These are phyloP conservation scores for Labroides dimidiatus DNA, from an alignment of 2,797 vertebrate genomes.

Conservation along the genomic window DNA sequence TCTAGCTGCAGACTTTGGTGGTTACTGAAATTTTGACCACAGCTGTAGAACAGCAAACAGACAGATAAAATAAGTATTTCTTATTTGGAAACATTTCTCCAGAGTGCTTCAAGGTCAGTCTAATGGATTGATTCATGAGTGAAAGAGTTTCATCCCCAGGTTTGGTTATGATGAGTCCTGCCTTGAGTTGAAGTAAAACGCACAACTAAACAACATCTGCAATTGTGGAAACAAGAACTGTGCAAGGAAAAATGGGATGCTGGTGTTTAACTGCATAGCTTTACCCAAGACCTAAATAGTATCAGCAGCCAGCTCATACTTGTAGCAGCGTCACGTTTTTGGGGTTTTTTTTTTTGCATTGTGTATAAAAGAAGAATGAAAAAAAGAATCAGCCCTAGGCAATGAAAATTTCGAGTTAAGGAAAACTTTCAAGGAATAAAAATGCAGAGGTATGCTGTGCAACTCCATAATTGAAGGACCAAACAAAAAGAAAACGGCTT, in stretches of 20 bases:
- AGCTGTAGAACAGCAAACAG: background rate
- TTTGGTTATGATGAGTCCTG: constrained; percentile 17
- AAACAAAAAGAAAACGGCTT: constrained; percentile 6
- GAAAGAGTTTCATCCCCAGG: constrained; percentile 15
- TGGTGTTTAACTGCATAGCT: constrained; percentile 38
- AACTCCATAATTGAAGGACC: constrained; percentile 15
- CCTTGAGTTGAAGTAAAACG: constrained; percentile 28
- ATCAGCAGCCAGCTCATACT: constrained; percentile 20
- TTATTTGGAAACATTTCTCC: constrained; percentile 16
- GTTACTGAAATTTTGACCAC: constrained; percentile 20
- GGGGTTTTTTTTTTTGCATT: constrained; percentile 35
- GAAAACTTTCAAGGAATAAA: constrained; percentile 20
- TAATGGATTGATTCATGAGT: constrained; percentile 9
- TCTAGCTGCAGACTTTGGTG: constrained; percentile 59
- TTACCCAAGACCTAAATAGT: constrained; percentile 13
- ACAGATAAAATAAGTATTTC: background rate
- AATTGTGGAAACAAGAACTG: constrained; percentile 1
- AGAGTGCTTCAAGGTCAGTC: constrained; percentile 31
- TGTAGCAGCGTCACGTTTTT: constrained; percentile 40
- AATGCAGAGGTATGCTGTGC: constrained; percentile 37
- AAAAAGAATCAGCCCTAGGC: constrained; percentile 12
- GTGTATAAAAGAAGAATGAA: constrained; percentile 32
- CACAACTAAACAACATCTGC: constrained; percentile 19
- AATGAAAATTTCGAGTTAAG: constrained; percentile 28
- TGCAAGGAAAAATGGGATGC: constrained; percentile 12